Conservation (phyloP, 2,888 invertebrate genomes). For the Mechanitis messenoides region DNA sequence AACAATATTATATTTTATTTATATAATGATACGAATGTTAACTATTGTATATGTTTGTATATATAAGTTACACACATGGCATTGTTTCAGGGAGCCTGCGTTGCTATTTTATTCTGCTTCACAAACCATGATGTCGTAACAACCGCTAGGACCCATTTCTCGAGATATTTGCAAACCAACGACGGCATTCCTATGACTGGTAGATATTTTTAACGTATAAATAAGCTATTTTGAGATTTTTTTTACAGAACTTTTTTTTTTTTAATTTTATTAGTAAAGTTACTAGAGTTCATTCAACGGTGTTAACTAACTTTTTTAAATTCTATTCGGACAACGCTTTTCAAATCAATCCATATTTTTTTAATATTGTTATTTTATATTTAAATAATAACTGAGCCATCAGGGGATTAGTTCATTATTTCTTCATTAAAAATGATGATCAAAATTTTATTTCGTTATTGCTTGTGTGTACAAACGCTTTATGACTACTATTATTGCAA, state of each 20-base stretch:
- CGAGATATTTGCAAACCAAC: constrained; percentile 50
- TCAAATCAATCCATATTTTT: too few relatives aligned
- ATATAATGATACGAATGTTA: too few relatives aligned
- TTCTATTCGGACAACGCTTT: too few relatives aligned
- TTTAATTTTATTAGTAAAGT: background rate
- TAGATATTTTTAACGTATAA: constrained; percentile 26
- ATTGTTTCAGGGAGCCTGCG: constrained; percentile 78
- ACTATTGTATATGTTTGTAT: too few relatives aligned
- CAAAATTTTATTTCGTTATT: background rate
- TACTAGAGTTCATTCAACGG: too few relatives aligned
- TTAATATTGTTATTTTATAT: too few relatives aligned
- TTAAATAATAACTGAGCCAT: too few relatives aligned
- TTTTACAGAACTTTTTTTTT: background rate
- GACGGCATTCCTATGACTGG: constrained; percentile 53
- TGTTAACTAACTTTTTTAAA: too few relatives aligned
- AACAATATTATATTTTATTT: too few relatives aligned
- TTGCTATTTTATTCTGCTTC: constrained; percentile 84
- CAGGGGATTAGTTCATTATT: too few relatives aligned
- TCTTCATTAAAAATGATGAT: background rate
- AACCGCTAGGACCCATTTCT: constrained; percentile 63
- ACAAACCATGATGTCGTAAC: constrained; percentile 84
- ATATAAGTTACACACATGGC: background rate
- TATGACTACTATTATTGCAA: background rate
- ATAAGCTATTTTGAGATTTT: background rate
- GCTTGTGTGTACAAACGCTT: background rate